Evolutionary conservation across 2,113 vertebrate genomes (phyloP).

Genomic region (Struthidea cinerea): DNA sequence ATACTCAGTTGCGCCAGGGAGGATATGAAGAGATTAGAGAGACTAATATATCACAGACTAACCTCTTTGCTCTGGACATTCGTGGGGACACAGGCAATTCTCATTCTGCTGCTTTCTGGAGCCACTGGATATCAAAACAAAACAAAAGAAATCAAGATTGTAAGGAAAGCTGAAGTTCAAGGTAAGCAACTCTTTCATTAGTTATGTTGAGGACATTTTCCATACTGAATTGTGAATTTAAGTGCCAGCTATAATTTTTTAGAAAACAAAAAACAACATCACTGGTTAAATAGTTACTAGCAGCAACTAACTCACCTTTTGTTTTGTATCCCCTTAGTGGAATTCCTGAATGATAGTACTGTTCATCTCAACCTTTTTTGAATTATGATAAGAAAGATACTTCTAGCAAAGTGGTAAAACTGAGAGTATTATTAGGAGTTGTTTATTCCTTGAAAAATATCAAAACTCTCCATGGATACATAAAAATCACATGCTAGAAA

Average conservation of each 20-base stretch:
- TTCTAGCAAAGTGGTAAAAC: not conserved
- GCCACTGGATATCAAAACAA: not conserved
- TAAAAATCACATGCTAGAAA: not conserved
- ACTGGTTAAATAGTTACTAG: not conserved
- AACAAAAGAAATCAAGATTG: not conserved
- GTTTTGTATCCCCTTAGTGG: not conserved
- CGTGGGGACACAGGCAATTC: slow-evolving; percentile 7
- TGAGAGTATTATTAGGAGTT: not conserved
- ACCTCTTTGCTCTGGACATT: slow-evolving; percentile 22
- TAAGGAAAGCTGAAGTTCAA: not conserved
- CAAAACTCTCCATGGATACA: rapidly evolving
- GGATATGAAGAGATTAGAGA: slow-evolving; percentile 66
- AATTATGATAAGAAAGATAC: not conserved
- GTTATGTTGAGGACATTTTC: not conserved
- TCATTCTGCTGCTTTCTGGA: not conserved
- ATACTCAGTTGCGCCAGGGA: slow-evolving; percentile 45
- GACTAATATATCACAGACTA: slow-evolving; percentile 58
- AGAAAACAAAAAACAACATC: not conserved
- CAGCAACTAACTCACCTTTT: not conserved
- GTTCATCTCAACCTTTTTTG: not conserved
- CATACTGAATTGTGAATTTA: not conserved
- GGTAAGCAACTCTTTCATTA: slow-evolving; percentile 1
- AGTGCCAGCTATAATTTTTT: not conserved
- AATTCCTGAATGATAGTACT: not conserved
- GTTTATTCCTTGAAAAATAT: not conserved